phyloP scores from a whole-genome alignment of 2,797 vertebrate genomes.

The Etheostoma nigrum region DNA sequence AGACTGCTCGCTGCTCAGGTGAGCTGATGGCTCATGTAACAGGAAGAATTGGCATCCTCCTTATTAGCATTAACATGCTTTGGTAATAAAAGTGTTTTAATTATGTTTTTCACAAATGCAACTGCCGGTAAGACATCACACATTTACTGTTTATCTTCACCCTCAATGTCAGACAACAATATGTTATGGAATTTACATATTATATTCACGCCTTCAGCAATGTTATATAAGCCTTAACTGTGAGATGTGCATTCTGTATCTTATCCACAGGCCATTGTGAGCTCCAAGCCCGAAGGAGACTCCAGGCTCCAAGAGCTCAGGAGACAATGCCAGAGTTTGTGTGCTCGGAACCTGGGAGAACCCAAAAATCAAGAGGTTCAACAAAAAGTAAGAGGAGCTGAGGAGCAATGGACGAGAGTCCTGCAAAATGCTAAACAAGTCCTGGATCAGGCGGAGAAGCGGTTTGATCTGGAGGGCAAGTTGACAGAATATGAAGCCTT shows the following conservation, averaged over 20 bases:
- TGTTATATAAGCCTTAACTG: not conserved
- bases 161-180: too few relatives aligned
- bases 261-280: constrained; percentile 82
- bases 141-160: too few relatives aligned
- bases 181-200: not conserved
- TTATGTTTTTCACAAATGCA: not conserved
- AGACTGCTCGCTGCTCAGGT: constrained; percentile 86
- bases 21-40: constrained; percentile 2
- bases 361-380: constrained; percentile 58
- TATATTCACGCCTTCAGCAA: not conserved
- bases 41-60: not conserved
- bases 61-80: not conserved
- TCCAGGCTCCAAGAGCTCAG: constrained; percentile 80
- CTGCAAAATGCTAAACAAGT: constrained; percentile 30
- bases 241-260: not conserved
- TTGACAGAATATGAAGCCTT: constrained; percentile 74
- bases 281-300: constrained; percentile 76
- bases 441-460: constrained; percentile 61
- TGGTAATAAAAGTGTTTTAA: not conserved
- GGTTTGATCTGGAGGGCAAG: constrained; percentile 65
- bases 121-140: not conserved
- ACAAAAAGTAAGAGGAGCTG: constrained; percentile 36
- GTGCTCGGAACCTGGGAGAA: constrained; percentile 57
- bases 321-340: constrained; percentile 55
- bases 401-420: constrained; percentile 70